Evolutionary conservation across 2,888 invertebrate species (phyloP).

Genomic region (Trypoxylon attenuatum): DNA sequence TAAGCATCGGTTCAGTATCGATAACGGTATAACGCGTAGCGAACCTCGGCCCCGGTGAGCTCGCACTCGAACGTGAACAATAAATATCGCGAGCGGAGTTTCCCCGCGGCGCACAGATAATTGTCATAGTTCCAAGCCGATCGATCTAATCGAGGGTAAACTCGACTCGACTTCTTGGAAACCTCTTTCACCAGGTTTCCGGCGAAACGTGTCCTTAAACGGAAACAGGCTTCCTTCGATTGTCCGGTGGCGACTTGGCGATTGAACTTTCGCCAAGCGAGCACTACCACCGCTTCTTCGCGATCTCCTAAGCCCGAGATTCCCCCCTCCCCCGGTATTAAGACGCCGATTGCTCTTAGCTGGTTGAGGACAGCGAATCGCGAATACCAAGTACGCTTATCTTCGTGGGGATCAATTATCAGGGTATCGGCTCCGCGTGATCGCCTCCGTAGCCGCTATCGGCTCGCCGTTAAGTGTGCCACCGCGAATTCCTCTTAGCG

Average conservation of each 20-base stretch:
- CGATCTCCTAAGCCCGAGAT: not conserved
- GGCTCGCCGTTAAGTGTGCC: conserved; percentile 29
- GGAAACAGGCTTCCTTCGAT: conserved; percentile 44
- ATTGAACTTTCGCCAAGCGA: conserved; percentile 51
- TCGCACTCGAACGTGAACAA: too few species aligned
- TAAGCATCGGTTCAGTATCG: too few species aligned
- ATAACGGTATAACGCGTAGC: too few species aligned
- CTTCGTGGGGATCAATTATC: not conserved
- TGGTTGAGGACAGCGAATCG: too few species aligned
- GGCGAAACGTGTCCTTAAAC: conserved; percentile 33
- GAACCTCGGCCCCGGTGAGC: too few species aligned
- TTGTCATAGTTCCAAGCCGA: not conserved
- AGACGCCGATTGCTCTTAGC: too few species aligned
- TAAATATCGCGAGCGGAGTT: too few species aligned
- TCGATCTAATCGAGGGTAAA: conserved; percentile 40
- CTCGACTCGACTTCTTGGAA: conserved; percentile 33
- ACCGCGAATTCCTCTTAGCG: conserved; percentile 6
- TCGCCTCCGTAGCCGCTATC: not conserved
- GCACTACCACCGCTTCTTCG: not conserved
- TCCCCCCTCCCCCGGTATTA: not conserved
- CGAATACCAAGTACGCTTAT: too few species aligned
- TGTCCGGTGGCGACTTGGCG: conserved; percentile 37
- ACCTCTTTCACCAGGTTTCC: conserved; percentile 45
- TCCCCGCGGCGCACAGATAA: not conserved
- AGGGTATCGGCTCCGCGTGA: conserved; percentile 9